Evolutionary conservation across 1,140 invertebrate genomes (phyloP), one percentile per base, ranked within the genome.

Genomic region (Episyrphus balteatus): DNA sequence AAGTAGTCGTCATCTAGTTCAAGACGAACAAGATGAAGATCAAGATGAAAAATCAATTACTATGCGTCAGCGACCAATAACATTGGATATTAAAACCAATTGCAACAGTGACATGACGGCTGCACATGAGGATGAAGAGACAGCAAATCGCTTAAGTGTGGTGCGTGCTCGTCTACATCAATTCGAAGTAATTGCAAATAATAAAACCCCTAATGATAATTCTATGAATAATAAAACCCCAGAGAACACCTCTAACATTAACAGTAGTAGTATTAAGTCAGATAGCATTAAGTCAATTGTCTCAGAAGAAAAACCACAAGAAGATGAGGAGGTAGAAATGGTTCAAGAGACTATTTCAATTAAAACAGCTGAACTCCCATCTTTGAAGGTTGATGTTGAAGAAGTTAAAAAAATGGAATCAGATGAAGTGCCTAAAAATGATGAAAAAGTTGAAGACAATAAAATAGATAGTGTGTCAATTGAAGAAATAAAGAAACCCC

Each of bases 391-490:
- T 46, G 43, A 26, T 31, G 42, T 19, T 10, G 38, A 32, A 31
- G 46, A 50, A 18, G 41, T 52, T 46, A 51, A 55, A 51, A 40
- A 48, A 38, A 44, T 44, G 13, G 15, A 40, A 45, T 26, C 15
- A 37, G 37, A 49, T 8, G 30, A 52, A 55, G 68, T 47, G 66
- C 46, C 49, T 57, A 61, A 37, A 48, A 47, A 6, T 31, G 44
- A 44, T 37, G 13, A 34, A 39, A 40, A 37, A 30, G 50, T 66
- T 66, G 48, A 64, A 69, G 46, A 51, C 51, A 43, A 54, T 43
- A 44, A 49, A n/a, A 43, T 31, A 9, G 31, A 19, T 17, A 30
- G 43, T 13, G 39, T 32, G 13, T 19, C 14, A 6, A 10, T 13
- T 32, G 40, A 48, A 15, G 39, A 15, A 32, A 21, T 19, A 30